Conservation (phyloP, 2,797 vertebrate species). For the Pterois miles region DNA sequence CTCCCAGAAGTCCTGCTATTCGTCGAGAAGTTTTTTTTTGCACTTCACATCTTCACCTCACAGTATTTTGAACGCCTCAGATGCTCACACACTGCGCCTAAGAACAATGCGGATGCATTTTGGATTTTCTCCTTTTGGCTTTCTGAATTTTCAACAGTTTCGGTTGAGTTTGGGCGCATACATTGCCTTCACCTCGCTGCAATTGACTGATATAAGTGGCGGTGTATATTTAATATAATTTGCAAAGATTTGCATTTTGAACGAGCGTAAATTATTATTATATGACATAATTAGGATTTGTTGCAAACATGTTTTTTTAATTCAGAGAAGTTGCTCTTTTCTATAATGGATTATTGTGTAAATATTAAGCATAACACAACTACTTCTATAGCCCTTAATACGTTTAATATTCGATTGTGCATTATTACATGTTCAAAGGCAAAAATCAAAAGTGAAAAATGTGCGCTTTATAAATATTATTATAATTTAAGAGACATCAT, state of each 20-base stretch:
- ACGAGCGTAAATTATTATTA: background rate
- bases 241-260: slow-evolving; percentile 5
- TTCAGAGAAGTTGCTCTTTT: background rate
- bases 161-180: background rate
- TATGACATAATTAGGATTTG: background rate
- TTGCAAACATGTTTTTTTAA: background rate
- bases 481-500: background rate
- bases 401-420: background rate
- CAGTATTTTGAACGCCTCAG: slow-evolving; percentile 39
- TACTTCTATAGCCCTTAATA: background rate
- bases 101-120: slow-evolving; percentile 3
- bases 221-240: background rate
- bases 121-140: background rate
- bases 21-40: slow-evolving; percentile 71
- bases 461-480: background rate
- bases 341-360: background rate
- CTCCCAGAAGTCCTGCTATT: slow-evolving; percentile 83
- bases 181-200: background rate
- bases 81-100: slow-evolving; percentile 12
- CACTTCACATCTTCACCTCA: slow-evolving; percentile 56
- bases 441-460: background rate
- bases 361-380: background rate
- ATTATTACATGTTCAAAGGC: background rate
- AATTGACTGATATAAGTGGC: slow-evolving; percentile 1
- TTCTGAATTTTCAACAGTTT: background rate